Evolutionary conservation across 2,888 invertebrate species (phyloP), one percentile per base, ranked within the genome.

Genomic region (Tetanocera ferruginea): DNA sequence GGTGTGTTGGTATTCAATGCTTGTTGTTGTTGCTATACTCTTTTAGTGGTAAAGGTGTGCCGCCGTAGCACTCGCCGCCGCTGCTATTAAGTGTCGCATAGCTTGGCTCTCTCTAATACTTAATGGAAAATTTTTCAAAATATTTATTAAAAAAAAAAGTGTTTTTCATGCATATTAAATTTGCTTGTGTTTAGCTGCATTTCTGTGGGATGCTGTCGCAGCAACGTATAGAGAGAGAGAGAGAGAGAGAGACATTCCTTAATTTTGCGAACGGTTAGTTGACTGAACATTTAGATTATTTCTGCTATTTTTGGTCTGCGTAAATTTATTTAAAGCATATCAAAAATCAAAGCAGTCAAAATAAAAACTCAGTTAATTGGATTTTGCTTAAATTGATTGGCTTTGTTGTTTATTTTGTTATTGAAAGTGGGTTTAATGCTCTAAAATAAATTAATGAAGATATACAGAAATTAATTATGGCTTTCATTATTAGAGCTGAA

Each of bases 151-250:
- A 49, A 28, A 73, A 62, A 62, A 49, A 49, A 64, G 17, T 17
- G 57, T 11, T 28, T 73, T 73, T 73, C 51, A 62, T 62, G 49
- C 60, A 60, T 62, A 73, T 62, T 37, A 73, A 73, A 62, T 73
- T 73, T 28, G 49, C 49, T 62, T 62, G 62, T 73, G 49, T 73
- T 37, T 23, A 8, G 6, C 25, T 19, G 19, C 55, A 23, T 19
- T 55, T 55, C 43, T 14, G 14, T 14, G 11, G 43, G 43, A 43
- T 19, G 57, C 11, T 57, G n/a, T n/a, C 6, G n/a, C n/a, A n/a
- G n/a, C n/a, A n/a, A n/a, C n/a, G n/a, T n/a, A n/a, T n/a, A n/a
- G n/a, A n/a, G n/a, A n/a, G 55, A 55, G 60, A 8, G 5, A 28
- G 25, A 23, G 57, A 17, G 57, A 23, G n/a, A 57, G 57, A 14